phyloP scores from a whole-genome alignment of 1,140 invertebrate species.

The Calliphora vicina region DNA sequence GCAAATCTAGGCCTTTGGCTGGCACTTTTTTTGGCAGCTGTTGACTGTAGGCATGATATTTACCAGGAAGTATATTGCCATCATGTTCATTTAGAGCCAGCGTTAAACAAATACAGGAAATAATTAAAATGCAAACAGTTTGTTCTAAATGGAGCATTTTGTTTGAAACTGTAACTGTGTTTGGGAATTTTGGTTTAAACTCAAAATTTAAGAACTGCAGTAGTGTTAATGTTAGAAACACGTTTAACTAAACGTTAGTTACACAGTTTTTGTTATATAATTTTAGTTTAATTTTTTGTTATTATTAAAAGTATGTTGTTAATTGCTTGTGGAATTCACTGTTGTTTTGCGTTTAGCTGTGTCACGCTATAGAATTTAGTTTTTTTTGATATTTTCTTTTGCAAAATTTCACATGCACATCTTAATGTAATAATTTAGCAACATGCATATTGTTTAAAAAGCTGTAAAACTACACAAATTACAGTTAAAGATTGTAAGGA shows the following conservation, averaged over 20 bases:
- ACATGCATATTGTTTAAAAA: not conserved
- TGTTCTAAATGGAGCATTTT: not conserved
- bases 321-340: not conserved
- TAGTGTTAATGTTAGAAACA: not conserved
- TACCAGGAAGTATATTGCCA: slow-evolving; percentile 52
- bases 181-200: not conserved
- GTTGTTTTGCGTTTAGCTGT: too few relatives aligned
- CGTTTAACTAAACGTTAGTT: not conserved
- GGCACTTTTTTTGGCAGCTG: slow-evolving; percentile 51
- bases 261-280: not conserved
- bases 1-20: not conserved
- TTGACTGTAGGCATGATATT: slow-evolving; percentile 57
- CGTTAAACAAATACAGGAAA: not conserved
- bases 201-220: not conserved
- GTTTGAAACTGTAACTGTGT: not conserved
- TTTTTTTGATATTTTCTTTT: not conserved
- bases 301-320: not conserved
- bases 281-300: not conserved
- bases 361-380: not conserved
- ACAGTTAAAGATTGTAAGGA: too few relatives aligned
- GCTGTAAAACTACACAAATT: too few relatives aligned
- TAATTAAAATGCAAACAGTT: not conserved
- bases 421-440: not conserved
- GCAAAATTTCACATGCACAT: not conserved
- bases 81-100: slow-evolving; percentile 35